Conservation (phyloP, 2,888 invertebrate species). For the Anticlea derivata region DNA sequence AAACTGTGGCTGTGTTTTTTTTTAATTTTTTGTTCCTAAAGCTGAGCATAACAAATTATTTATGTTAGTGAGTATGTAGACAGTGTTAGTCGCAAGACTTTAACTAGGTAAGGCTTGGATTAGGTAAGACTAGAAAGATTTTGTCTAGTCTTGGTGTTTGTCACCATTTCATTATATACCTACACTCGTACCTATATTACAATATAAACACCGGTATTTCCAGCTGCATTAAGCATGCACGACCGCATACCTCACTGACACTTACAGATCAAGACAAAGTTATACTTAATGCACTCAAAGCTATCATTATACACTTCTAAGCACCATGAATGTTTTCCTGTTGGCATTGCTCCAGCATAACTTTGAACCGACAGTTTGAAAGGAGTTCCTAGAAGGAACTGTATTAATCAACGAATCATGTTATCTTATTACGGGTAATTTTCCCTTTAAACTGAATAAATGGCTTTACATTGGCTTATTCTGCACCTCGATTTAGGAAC, state of each 20-base stretch:
- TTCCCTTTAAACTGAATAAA: slow-evolving; percentile 4
- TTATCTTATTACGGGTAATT: slow-evolving; percentile 18
- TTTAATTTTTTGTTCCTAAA: too few species aligned
- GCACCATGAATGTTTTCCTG: slow-evolving; percentile 42
- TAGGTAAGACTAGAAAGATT: too few species aligned
- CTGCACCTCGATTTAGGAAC: neutral
- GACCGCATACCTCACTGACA: slow-evolving; percentile 25
- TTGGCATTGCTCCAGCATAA: slow-evolving; percentile 42
- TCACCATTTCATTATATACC: slow-evolving; percentile 17
- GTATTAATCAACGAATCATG: slow-evolving; percentile 16
- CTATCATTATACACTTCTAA: slow-evolving; percentile 30
- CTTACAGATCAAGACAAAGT: slow-evolving; percentile 22
- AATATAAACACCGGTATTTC: slow-evolving; percentile 23
- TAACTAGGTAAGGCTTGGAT: too few species aligned
- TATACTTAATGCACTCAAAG: slow-evolving; percentile 27
- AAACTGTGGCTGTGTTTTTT: too few species aligned
- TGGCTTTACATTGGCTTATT: neutral
- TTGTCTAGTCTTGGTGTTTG: too few species aligned
- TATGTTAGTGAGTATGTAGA: too few species aligned
- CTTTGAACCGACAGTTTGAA: slow-evolving; percentile 31
- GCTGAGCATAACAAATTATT: too few species aligned
- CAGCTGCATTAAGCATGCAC: slow-evolving; percentile 24
- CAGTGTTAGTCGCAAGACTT: too few species aligned
- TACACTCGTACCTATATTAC: slow-evolving; percentile 21
- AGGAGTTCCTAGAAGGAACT: slow-evolving; percentile 38